A percentile compares a stretch with the other conserved stretches of the same genome.
These are phyloP conservation scores for Dendrophyllia cribrosa DNA, from an alignment of 64 coral and sea anemone species.

Conservation along the genomic window DNA sequence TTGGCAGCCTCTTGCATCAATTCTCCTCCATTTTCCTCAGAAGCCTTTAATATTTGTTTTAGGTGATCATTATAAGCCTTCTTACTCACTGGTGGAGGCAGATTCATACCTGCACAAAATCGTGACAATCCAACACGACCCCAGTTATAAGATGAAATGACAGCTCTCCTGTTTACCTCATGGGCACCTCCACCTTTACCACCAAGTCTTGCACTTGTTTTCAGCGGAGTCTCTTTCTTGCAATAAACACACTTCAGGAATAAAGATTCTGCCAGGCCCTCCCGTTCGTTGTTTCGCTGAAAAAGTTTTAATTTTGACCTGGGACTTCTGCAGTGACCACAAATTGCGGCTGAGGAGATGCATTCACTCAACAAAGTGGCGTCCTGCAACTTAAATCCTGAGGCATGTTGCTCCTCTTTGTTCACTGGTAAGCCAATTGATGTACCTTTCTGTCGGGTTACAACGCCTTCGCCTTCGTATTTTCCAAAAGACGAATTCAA, in stretches of 20 bases:
- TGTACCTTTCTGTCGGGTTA: background rate
- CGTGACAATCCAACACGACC: constrained; percentile 55
- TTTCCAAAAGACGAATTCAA: background rate
- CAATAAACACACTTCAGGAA: background rate
- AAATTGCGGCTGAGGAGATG: background rate
- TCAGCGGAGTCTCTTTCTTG: background rate
- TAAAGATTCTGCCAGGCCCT: background rate
- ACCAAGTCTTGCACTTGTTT: background rate
- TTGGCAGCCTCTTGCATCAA: constrained; percentile 54
- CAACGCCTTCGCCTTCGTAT: background rate
- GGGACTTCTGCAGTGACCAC: background rate
- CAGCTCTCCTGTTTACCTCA: constrained; percentile 45
- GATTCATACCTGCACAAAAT: constrained; percentile 74
- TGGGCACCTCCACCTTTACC: constrained; percentile 40
- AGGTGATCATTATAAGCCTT: constrained; percentile 51
- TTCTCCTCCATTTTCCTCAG: constrained; percentile 32
- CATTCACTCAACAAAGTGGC: background rate
- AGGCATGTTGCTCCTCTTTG: background rate
- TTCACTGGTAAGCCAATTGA: background rate
- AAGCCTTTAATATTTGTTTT: constrained; percentile 44
- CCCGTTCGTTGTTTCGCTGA: background rate
- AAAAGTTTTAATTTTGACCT: background rate
- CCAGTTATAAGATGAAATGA: constrained; percentile 17
- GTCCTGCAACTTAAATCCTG: constrained; percentile 5
- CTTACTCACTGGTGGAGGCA: constrained; percentile 58